Conservation (phyloP, 2,888 invertebrate genomes). For the Deroplatys truncata region DNA sequence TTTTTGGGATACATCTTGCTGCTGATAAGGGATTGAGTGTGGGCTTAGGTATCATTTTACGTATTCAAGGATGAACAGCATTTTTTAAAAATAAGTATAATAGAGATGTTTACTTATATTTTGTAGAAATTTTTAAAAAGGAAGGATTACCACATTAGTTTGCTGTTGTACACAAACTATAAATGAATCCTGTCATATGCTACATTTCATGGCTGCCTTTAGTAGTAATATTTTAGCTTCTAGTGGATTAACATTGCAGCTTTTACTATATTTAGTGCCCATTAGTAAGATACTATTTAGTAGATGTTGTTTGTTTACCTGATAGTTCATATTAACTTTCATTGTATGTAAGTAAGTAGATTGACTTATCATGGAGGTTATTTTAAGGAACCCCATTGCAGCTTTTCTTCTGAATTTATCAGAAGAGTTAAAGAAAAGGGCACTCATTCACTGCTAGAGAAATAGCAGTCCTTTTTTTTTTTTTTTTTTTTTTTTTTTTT, state of each 20-base stretch:
- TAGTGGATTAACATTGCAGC: background rate
- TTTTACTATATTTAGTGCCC: background rate
- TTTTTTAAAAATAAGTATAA: too few relatives aligned
- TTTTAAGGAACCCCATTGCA: background rate
- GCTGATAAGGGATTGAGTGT: too few relatives aligned
- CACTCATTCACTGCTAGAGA: background rate
- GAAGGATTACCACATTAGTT: too few relatives aligned
- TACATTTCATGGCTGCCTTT: too few relatives aligned
- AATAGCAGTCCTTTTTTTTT: too few relatives aligned
- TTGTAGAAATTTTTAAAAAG: too few relatives aligned
- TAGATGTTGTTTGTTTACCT: background rate
- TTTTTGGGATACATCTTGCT: too few relatives aligned
- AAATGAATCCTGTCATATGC: too few relatives aligned
- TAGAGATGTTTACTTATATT: too few relatives aligned
- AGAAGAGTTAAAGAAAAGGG: background rate
- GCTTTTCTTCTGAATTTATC: background rate
- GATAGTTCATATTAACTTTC: background rate
- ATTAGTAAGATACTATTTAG: background rate
- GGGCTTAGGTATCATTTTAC: too few relatives aligned
- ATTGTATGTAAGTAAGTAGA: background rate
- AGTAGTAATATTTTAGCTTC: background rate
- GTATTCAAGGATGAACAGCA: too few relatives aligned
- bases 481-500: background rate
- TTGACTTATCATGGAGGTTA: background rate
- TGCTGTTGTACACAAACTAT: too few relatives aligned